Base-by-base conservation (phyloP, 92 coral and sea anemone species). In the Epizoanthus ramosus region DNA sequence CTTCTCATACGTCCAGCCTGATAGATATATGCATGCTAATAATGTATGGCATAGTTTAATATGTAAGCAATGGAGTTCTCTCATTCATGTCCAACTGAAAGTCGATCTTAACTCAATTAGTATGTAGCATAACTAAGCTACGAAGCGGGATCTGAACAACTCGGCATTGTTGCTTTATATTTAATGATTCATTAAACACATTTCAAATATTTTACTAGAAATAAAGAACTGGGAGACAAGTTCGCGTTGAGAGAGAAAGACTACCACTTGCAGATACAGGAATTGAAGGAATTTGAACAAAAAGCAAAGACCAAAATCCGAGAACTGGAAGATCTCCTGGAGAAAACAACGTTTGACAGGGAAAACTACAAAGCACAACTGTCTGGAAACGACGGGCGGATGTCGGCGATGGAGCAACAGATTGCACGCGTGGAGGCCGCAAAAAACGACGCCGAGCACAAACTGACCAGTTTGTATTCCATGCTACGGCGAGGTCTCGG, bases 361-460 rank as follows among this genome's bases (percentile, higher is more conserved):
- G 98, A 93, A 69, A 93, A 93, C 80, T 93, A 93, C 86, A 93
- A 87, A 75, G 98, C 95, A 19, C 98, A 93, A 65, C 77, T 93
- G 25, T 93, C 98, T 80, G 98, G 97, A 17, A 93, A 87, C 77
- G 97, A 93, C 35, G 94, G 97, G 10, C 84, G 97, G 14, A 91
- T 93, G 13, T 80, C 79, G 24, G 97, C 97, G 9, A 69, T 93
- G 64, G 97, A 93, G 80, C 77, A 86, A 71, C 97, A 93, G 37
- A 80, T 93, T 1, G 91, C 86, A 8, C 89, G 97, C 77, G 63
- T 89, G 56, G 97, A 93, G 39, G 97, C 91, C 21, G 52, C 64
- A 6, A 93, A 93, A 69, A 89, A 75, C 28, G 97, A 93, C 65
- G 63, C 87, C 2, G 97, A 93, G 80, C 92, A 90, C 73, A 93